These are phyloP conservation scores for Altica lythri DNA, from an alignment of 2,888 invertebrate species.

Conservation along the genomic window DNA sequence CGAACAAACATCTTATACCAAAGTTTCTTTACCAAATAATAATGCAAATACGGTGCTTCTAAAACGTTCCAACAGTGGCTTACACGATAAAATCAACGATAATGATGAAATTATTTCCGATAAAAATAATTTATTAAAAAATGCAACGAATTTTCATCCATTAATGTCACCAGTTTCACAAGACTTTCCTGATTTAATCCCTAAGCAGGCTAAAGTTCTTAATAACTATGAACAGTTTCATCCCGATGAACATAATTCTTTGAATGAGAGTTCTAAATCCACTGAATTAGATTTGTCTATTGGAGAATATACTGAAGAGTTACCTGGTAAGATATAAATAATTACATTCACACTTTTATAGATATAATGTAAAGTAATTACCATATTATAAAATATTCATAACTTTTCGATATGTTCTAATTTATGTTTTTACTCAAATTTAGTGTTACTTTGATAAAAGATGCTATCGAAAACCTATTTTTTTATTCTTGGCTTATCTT, in stretches of 20 bases:
- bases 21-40: slow-evolving; percentile 1
- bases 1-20: neutral
- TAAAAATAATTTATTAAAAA: slow-evolving; percentile 30
- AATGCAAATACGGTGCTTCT: neutral
- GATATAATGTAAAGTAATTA: too few relatives aligned
- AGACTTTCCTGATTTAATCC: slow-evolving; percentile 55
- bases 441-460: too few relatives aligned
- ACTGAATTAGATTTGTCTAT: slow-evolving; percentile 44
- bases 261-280: slow-evolving; percentile 29
- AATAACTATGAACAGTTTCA: slow-evolving; percentile 46
- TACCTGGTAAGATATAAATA: slow-evolving; percentile 47
- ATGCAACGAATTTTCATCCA: slow-evolving; percentile 57
- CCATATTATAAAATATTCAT: too few relatives aligned
- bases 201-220: slow-evolving; percentile 48
- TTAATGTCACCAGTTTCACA: slow-evolving; percentile 54
- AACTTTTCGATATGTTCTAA: too few relatives aligned
- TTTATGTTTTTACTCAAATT: too few relatives aligned
- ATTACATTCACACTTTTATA: too few relatives aligned
- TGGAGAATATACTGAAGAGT: slow-evolving; percentile 48
- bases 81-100: slow-evolving; percentile 10
- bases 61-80: slow-evolving; percentile 3
- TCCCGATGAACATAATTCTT: slow-evolving; percentile 51
- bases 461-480: too few relatives aligned
- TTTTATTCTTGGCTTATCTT: neutral
- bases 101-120: neutral